Evolutionary conservation across 2,888 invertebrate species (phyloP).

Genomic region (Athalia circularis): DNA sequence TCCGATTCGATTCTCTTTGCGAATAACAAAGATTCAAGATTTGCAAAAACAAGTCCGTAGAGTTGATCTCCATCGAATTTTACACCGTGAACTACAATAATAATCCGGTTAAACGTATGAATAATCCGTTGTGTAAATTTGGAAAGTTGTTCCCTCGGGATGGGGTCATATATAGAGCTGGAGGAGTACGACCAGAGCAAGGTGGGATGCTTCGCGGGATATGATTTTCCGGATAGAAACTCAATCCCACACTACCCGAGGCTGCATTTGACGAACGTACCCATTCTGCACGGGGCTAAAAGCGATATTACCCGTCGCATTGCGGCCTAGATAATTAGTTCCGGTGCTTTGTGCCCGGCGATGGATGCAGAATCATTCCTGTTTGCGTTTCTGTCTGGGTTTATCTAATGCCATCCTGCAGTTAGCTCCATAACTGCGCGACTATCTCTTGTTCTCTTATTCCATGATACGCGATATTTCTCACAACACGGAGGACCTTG

Average conservation of each 20-base stretch:
- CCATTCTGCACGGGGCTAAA: constrained; percentile 45
- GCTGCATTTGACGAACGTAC: constrained; percentile 6
- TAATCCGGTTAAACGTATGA: no score
- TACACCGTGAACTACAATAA: no score
- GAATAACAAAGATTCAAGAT: no score
- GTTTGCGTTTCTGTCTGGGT: constrained; percentile 37
- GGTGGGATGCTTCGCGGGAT: no score
- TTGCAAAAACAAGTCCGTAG: no score
- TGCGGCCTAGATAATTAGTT: constrained; percentile 60
- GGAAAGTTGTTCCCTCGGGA: no score
- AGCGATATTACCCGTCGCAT: constrained; percentile 56
- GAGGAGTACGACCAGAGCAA: no score
- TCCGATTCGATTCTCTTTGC: background rate
- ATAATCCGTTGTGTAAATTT: no score
- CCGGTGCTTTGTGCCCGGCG: constrained; percentile 53
- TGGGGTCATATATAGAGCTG: no score
- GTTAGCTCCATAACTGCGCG: background rate
- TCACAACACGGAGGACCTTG: background rate
- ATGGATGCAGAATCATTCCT: constrained; percentile 41
- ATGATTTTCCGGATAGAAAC: background rate
- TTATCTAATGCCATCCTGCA: constrained; percentile 28
- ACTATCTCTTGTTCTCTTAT: background rate
- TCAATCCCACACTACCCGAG: constrained; percentile 19
- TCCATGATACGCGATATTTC: background rate
- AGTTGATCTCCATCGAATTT: no score